Conservation (phyloP, 2,113 vertebrate species). For the Poicephalus meyeri region DNA sequence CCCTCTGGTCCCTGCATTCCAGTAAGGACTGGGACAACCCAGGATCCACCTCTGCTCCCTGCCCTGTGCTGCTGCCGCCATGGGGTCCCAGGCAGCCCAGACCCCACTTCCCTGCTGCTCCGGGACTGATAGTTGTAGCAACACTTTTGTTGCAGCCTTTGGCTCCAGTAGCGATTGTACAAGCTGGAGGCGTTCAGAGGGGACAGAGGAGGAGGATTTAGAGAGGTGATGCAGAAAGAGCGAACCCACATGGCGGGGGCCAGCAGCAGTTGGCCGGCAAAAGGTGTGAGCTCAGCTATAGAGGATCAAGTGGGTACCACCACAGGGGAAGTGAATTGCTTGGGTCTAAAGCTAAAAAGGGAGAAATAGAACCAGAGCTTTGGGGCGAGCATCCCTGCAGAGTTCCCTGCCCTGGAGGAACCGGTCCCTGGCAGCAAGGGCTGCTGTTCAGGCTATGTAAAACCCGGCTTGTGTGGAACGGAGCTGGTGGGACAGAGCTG, state of each 20-base stretch:
- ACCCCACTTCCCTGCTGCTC: background rate
- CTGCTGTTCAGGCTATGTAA: background rate
- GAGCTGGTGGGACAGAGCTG: background rate
- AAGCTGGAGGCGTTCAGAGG: background rate
- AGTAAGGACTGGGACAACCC: background rate
- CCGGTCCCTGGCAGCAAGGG: background rate
- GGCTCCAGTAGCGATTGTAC: background rate
- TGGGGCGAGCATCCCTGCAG: background rate
- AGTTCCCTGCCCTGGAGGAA: background rate
- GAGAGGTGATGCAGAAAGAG: background rate
- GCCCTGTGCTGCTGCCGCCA: fast-evolving
- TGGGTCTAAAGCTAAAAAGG: background rate
- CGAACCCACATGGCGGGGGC: background rate
- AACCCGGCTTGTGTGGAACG: background rate
- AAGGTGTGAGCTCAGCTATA: background rate
- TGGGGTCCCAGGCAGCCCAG: background rate
- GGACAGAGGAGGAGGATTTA: background rate
- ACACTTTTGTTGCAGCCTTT: background rate
- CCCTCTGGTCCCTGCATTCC: background rate
- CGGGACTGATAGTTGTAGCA: background rate
- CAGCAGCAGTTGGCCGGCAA: background rate
- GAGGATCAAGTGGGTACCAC: background rate
- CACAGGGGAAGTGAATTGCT: background rate
- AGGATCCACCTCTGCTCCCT: background rate
- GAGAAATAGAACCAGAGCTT: background rate